A percentile compares a stretch with the other conserved stretches of the same genome.
These are phyloP conservation scores for Alentia gelatinosa DNA, from an alignment of 2,888 invertebrate species.

Conservation along the genomic window DNA sequence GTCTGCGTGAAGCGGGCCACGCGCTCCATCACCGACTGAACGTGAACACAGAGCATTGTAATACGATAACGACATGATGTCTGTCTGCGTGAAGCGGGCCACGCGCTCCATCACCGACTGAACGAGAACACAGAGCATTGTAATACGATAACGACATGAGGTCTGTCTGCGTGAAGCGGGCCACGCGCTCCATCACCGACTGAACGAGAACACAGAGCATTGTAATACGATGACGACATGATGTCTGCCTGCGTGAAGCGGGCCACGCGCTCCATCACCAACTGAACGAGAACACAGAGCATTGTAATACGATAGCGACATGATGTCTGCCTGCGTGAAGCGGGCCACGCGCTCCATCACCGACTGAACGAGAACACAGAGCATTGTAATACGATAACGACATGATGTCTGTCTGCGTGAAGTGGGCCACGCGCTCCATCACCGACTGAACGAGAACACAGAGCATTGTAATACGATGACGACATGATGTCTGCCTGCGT, in stretches of 20 bases:
- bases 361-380: no score
- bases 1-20: slow-evolving; percentile 90
- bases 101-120: slow-evolving; percentile 89
- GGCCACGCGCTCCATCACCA: slow-evolving; percentile 89
- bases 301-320: no score
- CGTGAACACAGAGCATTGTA: no score
- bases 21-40: slow-evolving; percentile 88
- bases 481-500: slow-evolving; percentile 92
- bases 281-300: no score
- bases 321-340: slow-evolving; percentile 91
- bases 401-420: slow-evolving; percentile 91
- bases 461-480: no score
- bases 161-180: slow-evolving; percentile 91
- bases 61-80: slow-evolving; percentile 90
- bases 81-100: slow-evolving; percentile 90
- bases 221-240: slow-evolving; percentile 89
- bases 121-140: no score
- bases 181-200: slow-evolving; percentile 89
- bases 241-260: slow-evolving; percentile 91
- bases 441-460: no score
- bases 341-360: slow-evolving; percentile 90
- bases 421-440: slow-evolving; percentile 89
- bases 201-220: no score
- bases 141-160: slow-evolving; percentile 91
- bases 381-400: no score